Evolutionary conservation across 2,888 invertebrate genomes (phyloP), one percentile per base, ranked within the genome.

Genomic region (Mesorhabditis spiculigera): DNA sequence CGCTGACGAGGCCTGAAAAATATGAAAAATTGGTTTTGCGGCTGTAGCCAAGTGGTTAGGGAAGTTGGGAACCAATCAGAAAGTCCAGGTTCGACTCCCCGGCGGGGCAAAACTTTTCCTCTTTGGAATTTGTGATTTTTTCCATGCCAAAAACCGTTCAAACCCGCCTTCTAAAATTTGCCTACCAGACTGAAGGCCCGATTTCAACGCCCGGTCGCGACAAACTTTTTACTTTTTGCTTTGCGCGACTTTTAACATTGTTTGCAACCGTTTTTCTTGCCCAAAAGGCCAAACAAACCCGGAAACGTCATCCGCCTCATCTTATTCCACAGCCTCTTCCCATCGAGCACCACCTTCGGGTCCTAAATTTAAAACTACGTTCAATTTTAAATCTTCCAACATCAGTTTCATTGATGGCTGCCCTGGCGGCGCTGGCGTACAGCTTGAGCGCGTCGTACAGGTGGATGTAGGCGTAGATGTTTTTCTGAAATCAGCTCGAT

Each of bases 391-490:
- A 8, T 41, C 44, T 43, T 13, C 42, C 3, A 41, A 50, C 58
- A 42, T 68, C 65, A 5, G 80, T 78, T 58, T 78, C 77, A 65
- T 75, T 75, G 6, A 79, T 61, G 4, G 77, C 81, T 65, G 66
- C 75, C 8, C 79, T 74, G 16, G 81, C 76, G 5, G 82, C 81
- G 58, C 83, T 45, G 0, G 84, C 82, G 68, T 84, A 84, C 63
- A 85, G 73, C 66, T 81, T 79, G 4, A 84, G 76, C n/a, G 84
- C 76, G 71, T 85, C 83, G 70, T 79, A 84, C 43, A 85, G 70
- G 65, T 84, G 81, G n/a, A 85, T 73, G 71, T 84, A 83, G 42
- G 82, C 83, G 75, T 84, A 81, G 66, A 84, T 76, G 71, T 82
- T 84, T 45, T 70, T 45, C 81, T 81, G 70, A 8, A 79, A 67